Evolutionary conservation across 2,888 invertebrate genomes (phyloP).

Genomic region (Eupithecia dodoneata): DNA sequence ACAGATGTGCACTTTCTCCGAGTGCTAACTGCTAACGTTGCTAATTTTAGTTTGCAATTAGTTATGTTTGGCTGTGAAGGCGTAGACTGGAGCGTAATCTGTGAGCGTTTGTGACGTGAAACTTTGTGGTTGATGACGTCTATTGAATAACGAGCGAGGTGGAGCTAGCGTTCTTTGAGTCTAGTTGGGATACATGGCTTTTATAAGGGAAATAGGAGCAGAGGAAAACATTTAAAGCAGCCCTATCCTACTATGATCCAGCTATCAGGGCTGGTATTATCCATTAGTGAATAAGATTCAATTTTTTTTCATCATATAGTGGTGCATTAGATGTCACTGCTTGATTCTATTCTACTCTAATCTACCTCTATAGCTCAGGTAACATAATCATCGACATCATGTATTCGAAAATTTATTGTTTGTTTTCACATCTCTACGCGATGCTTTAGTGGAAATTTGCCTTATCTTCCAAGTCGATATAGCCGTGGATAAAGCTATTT

Average conservation of each 20-base stretch:
- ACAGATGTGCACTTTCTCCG: conserved; percentile 49
- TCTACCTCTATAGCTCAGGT: neutral
- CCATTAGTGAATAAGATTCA: neutral
- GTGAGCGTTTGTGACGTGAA: conserved; percentile 12
- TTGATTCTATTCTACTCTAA: neutral
- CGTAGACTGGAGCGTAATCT: conserved; percentile 9
- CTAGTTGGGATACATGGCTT: conserved; percentile 3
- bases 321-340: neutral
- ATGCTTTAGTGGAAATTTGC: too few relatives aligned
- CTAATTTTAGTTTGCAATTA: conserved; percentile 50
- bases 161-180: neutral
- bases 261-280: too few relatives aligned
- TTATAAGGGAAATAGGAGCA: neutral
- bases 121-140: conserved; percentile 11
- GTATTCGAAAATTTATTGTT: too few relatives aligned
- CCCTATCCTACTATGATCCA: too few relatives aligned
- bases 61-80: conserved; percentile 22
- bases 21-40: conserved; percentile 27
- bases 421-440: too few relatives aligned
- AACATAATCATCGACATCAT: too few relatives aligned
- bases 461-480: too few relatives aligned
- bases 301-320: too few relatives aligned
- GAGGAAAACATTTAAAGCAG: neutral
- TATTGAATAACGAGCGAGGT: conserved; percentile 16
- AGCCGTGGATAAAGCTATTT: too few relatives aligned